Conservation (phyloP, 2,888 invertebrate species). For the Lasioglossum leucozonium region DNA sequence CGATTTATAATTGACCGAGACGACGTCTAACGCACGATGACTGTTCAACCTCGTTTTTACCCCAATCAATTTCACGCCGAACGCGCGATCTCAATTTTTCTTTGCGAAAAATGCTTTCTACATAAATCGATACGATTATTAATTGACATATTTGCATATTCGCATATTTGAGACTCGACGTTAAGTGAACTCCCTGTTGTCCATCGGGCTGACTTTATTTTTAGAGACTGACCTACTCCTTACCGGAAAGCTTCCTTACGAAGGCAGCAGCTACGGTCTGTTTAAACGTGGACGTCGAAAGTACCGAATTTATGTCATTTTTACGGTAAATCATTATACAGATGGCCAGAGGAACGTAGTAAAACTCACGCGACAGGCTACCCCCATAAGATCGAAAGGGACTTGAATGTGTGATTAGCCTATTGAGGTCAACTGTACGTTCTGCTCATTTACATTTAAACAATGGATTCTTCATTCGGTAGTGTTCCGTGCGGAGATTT, state of each 20-base stretch:
- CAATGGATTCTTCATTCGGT: slow-evolving; percentile 53
- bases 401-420: slow-evolving; percentile 65
- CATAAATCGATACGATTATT: too few species aligned
- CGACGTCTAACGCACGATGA: neutral
- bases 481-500: slow-evolving; percentile 38
- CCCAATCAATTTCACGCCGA: neutral
- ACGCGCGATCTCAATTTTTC: too few species aligned
- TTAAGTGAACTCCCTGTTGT: neutral
- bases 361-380: slow-evolving; percentile 35
- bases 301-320: slow-evolving; percentile 6
- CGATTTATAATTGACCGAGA: neutral
- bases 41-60: neutral
- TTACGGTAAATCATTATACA: slow-evolving; percentile 29
- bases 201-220: neutral
- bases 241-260: neutral
- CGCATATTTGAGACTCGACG: too few species aligned
- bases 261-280: neutral
- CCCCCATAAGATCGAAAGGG: slow-evolving; percentile 47
- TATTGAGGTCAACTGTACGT: slow-evolving; percentile 63
- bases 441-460: slow-evolving; percentile 63
- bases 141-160: too few species aligned
- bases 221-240: neutral
- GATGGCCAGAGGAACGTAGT: slow-evolving; percentile 12
- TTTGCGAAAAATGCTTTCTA: too few species aligned
- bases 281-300: neutral